A percentile compares a stretch with the other conserved stretches of the same genome.
These are phyloP conservation scores for Choristoneura rosaceana DNA, from an alignment of 2,888 invertebrate genomes.

Conservation along the genomic window DNA sequence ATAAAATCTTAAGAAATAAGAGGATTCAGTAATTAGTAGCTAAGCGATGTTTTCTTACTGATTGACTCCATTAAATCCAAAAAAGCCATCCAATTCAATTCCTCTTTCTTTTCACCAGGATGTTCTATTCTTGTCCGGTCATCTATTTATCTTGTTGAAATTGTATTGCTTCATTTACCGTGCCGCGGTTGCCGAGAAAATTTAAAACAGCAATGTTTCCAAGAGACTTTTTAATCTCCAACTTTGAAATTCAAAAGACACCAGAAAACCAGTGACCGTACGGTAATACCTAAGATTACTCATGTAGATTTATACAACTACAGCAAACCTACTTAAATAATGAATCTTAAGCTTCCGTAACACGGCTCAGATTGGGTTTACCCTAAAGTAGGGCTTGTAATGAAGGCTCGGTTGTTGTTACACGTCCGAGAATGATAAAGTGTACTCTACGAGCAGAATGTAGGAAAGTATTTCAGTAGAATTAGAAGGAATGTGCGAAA, in stretches of 20 bases:
- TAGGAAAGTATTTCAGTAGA: conserved; percentile 37
- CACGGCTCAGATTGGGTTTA: conserved; percentile 25
- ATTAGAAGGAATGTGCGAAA: conserved; percentile 37
- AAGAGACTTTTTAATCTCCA: not conserved
- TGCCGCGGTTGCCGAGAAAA: not conserved
- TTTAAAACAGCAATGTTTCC: not conserved
- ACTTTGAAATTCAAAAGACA: conserved; percentile 10
- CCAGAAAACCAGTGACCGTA: conserved; percentile 32
- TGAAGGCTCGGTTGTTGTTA: conserved; percentile 34
- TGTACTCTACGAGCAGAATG: conserved; percentile 34
- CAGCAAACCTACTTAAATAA: conserved; percentile 12
- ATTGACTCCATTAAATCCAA: too few relatives aligned
- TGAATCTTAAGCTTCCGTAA: conserved; percentile 28
- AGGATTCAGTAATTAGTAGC: too few relatives aligned
- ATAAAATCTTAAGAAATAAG: too few relatives aligned
- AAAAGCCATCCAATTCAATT: too few relatives aligned
- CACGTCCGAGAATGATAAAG: conserved; percentile 42
- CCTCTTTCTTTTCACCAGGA: too few relatives aligned
- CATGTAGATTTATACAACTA: conserved; percentile 32
- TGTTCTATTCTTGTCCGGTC: too few relatives aligned
- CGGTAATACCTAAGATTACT: conserved; percentile 38
- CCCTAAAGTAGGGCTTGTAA: conserved; percentile 23
- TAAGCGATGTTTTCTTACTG: too few relatives aligned
- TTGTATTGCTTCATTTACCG: too few relatives aligned
- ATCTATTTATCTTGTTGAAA: too few relatives aligned